Conservation (phyloP, 1,140 invertebrate species). For the Idris sp. region DNA sequence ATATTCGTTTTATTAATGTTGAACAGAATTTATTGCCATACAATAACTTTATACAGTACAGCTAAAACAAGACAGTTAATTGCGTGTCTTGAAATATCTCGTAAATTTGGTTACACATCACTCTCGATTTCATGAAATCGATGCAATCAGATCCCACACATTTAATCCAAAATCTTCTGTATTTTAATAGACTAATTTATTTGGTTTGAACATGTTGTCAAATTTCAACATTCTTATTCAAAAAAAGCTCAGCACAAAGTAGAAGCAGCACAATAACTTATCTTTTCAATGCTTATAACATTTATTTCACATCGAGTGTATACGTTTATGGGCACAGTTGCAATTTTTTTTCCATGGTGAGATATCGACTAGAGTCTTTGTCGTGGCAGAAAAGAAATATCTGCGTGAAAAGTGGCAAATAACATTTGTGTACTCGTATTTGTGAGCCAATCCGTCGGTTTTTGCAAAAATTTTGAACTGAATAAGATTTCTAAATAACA, state of each 20-base stretch:
- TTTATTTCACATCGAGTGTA: slow-evolving; percentile 33
- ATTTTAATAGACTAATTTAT: no score
- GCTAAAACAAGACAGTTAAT: slow-evolving; percentile 7
- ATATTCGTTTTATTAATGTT: no score
- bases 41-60: neutral
- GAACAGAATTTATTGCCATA: neutral
- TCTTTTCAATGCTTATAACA: slow-evolving; percentile 22
- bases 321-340: slow-evolving; percentile 22
- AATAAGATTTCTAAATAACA: slow-evolving; percentile 36
- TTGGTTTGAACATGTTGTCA: no score
- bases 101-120: slow-evolving; percentile 12
- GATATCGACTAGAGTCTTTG: slow-evolving; percentile 33
- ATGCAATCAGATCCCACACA: slow-evolving; percentile 5
- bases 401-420: slow-evolving; percentile 36
- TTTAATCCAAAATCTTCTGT: no score
- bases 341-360: slow-evolving; percentile 20
- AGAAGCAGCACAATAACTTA: slow-evolving; percentile 21
- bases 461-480: no score
- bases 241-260: no score
- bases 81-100: slow-evolving; percentile 1
- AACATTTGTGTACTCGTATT: slow-evolving; percentile 26
- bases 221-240: no score
- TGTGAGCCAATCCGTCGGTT: slow-evolving; percentile 8
- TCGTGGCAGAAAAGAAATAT: slow-evolving; percentile 16
- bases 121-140: slow-evolving; percentile 13